Conservation (phyloP, 2,113 vertebrate species). For the Alexandromys fortis region DNA sequence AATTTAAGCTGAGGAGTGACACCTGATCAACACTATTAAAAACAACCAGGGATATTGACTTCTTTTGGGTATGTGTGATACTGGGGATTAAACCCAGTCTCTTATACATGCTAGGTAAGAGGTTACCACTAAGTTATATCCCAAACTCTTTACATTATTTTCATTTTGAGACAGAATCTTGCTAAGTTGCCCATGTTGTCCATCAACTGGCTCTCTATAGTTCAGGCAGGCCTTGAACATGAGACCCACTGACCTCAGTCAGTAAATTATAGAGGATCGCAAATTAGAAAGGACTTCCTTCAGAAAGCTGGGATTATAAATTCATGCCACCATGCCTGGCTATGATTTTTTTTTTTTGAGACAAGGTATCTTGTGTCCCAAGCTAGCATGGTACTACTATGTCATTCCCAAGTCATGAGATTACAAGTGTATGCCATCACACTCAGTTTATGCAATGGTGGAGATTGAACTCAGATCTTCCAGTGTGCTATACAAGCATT, state of each 20-base stretch:
- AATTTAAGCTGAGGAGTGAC: conserved; percentile 51
- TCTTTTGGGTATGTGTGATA: not conserved
- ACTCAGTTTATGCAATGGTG: not conserved
- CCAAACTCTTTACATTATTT: not conserved
- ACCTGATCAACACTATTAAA: conserved; percentile 65
- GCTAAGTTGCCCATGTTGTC: not conserved
- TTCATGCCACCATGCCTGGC: not conserved
- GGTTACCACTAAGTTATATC: not conserved
- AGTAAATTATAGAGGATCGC: not conserved
- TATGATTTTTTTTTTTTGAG: not conserved
- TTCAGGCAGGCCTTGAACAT: not conserved
- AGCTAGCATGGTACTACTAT: not conserved
- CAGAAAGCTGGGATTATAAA: not conserved
- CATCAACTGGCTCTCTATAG: not conserved
- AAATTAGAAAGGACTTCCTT: not conserved
- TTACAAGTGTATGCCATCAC: not conserved
- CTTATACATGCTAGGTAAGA: not conserved
- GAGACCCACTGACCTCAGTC: not conserved
- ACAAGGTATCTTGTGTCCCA: not conserved
- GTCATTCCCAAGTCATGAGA: not conserved
- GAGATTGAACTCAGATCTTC: not conserved
- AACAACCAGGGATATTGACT: not conserved
- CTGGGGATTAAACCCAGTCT: not conserved
- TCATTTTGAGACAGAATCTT: not conserved
- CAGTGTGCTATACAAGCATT: not conserved